These are phyloP conservation scores for Exaiptasia diaphana DNA, from an alignment of 64 coral and sea anemone genomes.

Conservation along the genomic window DNA sequence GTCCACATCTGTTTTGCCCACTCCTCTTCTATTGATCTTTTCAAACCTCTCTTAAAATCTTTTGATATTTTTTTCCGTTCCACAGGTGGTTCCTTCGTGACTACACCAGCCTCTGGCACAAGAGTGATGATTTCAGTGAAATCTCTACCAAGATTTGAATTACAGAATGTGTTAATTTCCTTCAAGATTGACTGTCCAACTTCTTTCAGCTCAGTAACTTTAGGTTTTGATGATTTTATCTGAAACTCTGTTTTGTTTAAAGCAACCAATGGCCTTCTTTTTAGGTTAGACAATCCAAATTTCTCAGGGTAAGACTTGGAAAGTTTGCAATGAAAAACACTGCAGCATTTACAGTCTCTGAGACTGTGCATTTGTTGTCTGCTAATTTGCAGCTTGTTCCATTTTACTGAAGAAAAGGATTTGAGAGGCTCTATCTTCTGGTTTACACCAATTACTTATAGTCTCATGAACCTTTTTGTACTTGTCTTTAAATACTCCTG, in stretches of 20 bases:
- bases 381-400: background rate
- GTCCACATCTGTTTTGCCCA: background rate
- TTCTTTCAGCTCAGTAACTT: background rate
- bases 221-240: background rate
- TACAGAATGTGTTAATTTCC: background rate
- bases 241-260: background rate
- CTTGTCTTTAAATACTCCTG: background rate
- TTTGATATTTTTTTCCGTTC: background rate
- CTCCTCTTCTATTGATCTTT: background rate
- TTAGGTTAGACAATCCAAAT: background rate
- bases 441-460: background rate
- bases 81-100: background rate
- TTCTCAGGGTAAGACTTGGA: background rate
- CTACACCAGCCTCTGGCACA: background rate
- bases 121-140: conserved; percentile 10
- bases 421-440: background rate
- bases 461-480: background rate
- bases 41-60: background rate
- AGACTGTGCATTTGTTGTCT: background rate
- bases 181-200: background rate
- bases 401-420: background rate
- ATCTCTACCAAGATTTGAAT: background rate
- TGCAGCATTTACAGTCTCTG: conserved; percentile 6
- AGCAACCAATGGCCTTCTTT: no score
- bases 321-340: background rate